phyloP scores from a whole-genome alignment of 1,140 invertebrate species.

The Leptonema lineaticorne region DNA sequence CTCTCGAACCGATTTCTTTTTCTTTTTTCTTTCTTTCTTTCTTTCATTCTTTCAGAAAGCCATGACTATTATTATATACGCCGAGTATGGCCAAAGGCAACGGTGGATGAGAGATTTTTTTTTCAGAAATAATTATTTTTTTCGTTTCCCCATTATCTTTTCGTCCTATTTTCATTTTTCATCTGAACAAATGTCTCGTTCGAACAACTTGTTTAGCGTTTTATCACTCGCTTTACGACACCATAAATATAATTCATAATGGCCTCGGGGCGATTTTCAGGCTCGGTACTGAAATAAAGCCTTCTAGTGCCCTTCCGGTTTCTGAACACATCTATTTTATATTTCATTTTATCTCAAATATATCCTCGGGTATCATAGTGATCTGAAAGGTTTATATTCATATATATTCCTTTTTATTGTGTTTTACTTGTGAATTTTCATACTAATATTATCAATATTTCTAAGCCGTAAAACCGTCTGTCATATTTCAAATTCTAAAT shows the following conservation, averaged over 20 bases:
- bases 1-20: too few relatives aligned
- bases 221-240: conserved; percentile 25
- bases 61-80: too few relatives aligned
- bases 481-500: too few relatives aligned
- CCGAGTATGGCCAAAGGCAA: too few relatives aligned
- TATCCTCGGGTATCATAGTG: too few relatives aligned
- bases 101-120: too few relatives aligned
- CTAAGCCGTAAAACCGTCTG: too few relatives aligned
- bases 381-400: too few relatives aligned
- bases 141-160: not conserved
- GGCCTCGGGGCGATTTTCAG: not conserved
- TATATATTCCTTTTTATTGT: too few relatives aligned
- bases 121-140: not conserved
- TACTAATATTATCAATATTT: too few relatives aligned
- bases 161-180: not conserved
- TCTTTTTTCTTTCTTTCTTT: not conserved
- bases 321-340: not conserved
- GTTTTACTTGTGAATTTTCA: too few relatives aligned
- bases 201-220: conserved; percentile 21
- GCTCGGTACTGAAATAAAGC: not conserved
- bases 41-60: not conserved
- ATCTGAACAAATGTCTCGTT: conserved; percentile 5
- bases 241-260: conserved; percentile 30
- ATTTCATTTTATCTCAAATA: not conserved
- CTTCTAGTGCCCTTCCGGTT: not conserved